Percentiles rank a stretch among this genome's conserved stretches.
Evolutionary conservation across 2,888 invertebrate genomes (phyloP).

Genomic region (Octonoba sinensis): DNA sequence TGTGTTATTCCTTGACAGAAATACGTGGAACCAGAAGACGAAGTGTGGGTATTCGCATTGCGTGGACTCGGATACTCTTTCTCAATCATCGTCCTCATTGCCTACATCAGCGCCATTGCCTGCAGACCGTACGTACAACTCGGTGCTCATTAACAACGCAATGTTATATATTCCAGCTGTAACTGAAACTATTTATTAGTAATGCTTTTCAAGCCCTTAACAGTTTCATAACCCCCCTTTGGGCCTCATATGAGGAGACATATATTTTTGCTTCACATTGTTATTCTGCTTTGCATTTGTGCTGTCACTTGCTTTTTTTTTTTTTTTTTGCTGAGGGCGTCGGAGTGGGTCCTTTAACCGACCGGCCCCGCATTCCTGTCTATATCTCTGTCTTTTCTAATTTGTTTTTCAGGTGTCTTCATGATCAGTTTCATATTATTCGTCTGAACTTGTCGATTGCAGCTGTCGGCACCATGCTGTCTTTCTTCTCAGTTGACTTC

Average conservation of each 20-base stretch:
- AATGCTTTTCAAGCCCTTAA: too few species aligned
- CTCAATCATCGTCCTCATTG: slow-evolving; percentile 51
- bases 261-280: too few species aligned
- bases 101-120: slow-evolving; percentile 59
- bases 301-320: too few species aligned
- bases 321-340: too few species aligned
- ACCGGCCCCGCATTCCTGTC: too few species aligned
- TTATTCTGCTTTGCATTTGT: too few species aligned
- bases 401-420: slow-evolving; percentile 67
- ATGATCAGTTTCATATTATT: slow-evolving; percentile 68
- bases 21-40: slow-evolving; percentile 54
- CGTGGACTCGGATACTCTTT: slow-evolving; percentile 51
- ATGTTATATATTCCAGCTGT: background rate
- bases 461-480: slow-evolving; percentile 65
- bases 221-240: too few species aligned
- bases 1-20: slow-evolving; percentile 21
- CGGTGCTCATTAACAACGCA: background rate
- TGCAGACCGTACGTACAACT: slow-evolving; percentile 45
- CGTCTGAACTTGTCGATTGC: slow-evolving; percentile 67
- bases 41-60: slow-evolving; percentile 47
- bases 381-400: too few species aligned
- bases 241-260: too few species aligned
- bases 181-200: background rate
- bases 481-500: slow-evolving; percentile 67
- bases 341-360: too few species aligned